Evolutionary conservation across 2,797 vertebrate genomes (phyloP), one percentile per base, ranked within the genome.

Genomic region (Sebastes itinus): DNA sequence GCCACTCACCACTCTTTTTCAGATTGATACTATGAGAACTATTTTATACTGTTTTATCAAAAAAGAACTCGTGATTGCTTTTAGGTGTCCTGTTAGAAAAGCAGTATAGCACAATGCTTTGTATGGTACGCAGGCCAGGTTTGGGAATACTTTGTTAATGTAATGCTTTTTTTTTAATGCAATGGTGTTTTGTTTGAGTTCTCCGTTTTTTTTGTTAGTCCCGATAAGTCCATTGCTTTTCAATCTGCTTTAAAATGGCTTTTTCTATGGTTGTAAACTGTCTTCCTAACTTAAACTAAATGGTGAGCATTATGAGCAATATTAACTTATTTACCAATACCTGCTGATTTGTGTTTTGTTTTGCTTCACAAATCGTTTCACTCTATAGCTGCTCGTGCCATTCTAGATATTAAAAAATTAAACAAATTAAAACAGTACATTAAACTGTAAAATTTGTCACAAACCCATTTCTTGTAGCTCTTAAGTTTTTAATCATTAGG

Each of bases 1-100:
- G 95, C 95, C 96, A 96, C 94, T 91, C 83, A 90, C 89, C 91
- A 87, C 87, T 94, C 94, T 96, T 95, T 95, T 93, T 95, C 93
- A 95, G 92, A 92, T 70, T 89, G 81, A 62, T 86, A 87, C 83
- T 77, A 87, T 83, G 74, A 90, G 74, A 82, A 88, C 67, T 64
- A 82, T 95, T 96, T 95, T 96, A 89, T 96, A 96, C 94, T 86
- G 92, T 90, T 94, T 93, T 94, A 93, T 88, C 84, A 75, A 88
- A 64, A 52, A 80, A 71, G 67, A 89, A 87, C 82, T 84, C 77
- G 75, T 83, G 91, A 67, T 90, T 80, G 83, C 75, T 84, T 42
- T 46, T 90, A 78, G 75, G n/a, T 91, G 88, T 91, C 87, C 62
- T 74, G 32, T 78, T 88, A 82, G 80, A 62, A 79, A 78, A 72